Percentiles rank a stretch among this genome's conserved stretches.
These are phyloP conservation scores for Cynopterus brachyotis DNA, from an alignment of 2,113 vertebrate species.

Conservation along the genomic window DNA sequence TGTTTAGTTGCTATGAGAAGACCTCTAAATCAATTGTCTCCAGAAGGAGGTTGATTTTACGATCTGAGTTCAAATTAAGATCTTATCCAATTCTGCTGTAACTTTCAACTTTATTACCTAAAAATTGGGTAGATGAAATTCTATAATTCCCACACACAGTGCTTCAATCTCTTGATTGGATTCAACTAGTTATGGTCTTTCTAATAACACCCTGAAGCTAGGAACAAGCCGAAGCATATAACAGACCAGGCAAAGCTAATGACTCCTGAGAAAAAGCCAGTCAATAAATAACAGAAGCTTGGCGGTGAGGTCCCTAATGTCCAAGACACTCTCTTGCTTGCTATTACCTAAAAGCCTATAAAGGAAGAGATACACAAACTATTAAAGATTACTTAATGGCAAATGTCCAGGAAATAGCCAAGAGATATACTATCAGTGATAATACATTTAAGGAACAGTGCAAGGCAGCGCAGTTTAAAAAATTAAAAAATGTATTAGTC, in stretches of 20 bases:
- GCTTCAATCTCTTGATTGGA: neutral
- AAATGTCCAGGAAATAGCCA: neutral
- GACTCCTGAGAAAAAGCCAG: neutral
- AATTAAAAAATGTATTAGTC: neutral
- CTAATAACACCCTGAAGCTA: neutral
- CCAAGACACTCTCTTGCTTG: neutral
- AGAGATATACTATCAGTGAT: neutral
- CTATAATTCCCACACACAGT: neutral
- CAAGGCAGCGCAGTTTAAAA: neutral
- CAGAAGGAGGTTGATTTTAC: neutral
- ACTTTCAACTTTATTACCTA: constrained; percentile 19
- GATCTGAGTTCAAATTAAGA: neutral
- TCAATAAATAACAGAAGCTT: neutral
- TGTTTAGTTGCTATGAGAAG: neutral
- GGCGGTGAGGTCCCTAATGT: neutral
- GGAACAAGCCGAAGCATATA: neutral
- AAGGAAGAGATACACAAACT: neutral
- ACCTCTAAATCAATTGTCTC: neutral
- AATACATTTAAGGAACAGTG: neutral
- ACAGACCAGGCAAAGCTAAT: neutral
- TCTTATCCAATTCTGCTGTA: neutral
- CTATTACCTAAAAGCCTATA: neutral
- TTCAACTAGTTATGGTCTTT: neutral
- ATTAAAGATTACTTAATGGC: neutral
- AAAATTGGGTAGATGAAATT: neutral